Base-by-base conservation (phyloP, 1,140 invertebrate species). In the Brachionus calyciflorus region DNA sequence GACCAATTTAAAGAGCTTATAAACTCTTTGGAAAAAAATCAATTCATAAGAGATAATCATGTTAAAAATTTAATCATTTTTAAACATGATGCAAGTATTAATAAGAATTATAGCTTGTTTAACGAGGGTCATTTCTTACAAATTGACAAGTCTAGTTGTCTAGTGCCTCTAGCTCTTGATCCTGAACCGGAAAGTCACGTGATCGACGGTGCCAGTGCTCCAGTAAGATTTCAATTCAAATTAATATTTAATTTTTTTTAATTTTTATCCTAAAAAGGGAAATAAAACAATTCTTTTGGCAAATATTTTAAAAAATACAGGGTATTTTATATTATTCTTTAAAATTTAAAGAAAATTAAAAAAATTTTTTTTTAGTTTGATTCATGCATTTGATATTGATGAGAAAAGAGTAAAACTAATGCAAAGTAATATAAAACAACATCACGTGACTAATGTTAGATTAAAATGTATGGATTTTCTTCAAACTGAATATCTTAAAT, bases 371-470 rank as follows among this genome's bases (percentile, higher is more conserved):
- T 78, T 44, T 78, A 88, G 93, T 14, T 89, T 87, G 81, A 88
- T 97, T 14, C 92, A 90, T 83, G 91, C 94, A 0, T 88, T 93
- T 24, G 94, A 98, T 83, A 88, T 88, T 78, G 88, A 91, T 81
- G 78, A 80, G 21, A 86, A 88, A 21, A 87, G 94, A 78, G 91
- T 89, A 80, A 79, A 88, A 55, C 89, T 87, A 0, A 82, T 93
- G 21, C 70, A 82, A 60, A 85, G 88, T 51, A 89, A 91, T 51
- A 82, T 93, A 12, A 78, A 78, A 81, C 65, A 75, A 78, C 6
- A 65, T 82, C 63, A 78, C 80, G 0, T 80, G 86, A 46, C 84
- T 84, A 77, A 88, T 89, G 17, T 88, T 87, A 7, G 90, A 89
- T 0, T 85, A 85, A 19, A 91, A 90, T 83, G 89, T 81, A 86